These are phyloP conservation scores for mouse (Mus musculus) DNA, from an alignment of 2,113 vertebrate genomes.

Conservation along the genomic window DNA sequence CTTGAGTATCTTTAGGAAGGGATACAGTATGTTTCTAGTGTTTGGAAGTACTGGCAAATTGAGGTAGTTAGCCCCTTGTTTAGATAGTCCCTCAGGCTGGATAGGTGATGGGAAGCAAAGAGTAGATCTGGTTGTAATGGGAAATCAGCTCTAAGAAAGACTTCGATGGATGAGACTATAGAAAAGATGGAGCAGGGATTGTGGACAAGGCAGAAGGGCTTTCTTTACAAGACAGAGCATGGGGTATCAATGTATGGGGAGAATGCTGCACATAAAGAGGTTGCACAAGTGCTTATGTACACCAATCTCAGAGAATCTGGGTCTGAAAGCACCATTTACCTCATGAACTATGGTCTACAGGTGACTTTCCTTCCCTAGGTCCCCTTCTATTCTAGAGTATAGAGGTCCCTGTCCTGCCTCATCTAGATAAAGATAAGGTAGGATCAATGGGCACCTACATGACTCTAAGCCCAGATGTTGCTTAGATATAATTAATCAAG, in stretches of 20 bases:
- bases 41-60: background rate
- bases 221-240: no score
- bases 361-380: no score
- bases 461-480: background rate
- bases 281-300: rapidly evolving
- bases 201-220: rapidly evolving
- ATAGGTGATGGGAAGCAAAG: no score
- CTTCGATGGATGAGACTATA: no score
- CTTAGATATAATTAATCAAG: background rate
- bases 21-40: background rate
- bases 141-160: background rate
- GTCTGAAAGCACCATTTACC: no score
- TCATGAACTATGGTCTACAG: background rate
- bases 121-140: background rate
- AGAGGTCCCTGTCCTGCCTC: rapidly evolving
- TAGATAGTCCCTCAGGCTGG: background rate
- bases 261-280: background rate
- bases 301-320: rapidly evolving
- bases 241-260: rapidly evolving
- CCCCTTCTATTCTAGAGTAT: background rate
- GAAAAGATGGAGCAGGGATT: background rate
- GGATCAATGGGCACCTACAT: rapidly evolving
- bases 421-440: background rate
- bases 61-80: background rate
- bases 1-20: background rate